Percentiles rank a stretch among this genome's conserved stretches.
Conservation (phyloP, 2,797 vertebrate species). For the Ciconia nigra region DNA sequence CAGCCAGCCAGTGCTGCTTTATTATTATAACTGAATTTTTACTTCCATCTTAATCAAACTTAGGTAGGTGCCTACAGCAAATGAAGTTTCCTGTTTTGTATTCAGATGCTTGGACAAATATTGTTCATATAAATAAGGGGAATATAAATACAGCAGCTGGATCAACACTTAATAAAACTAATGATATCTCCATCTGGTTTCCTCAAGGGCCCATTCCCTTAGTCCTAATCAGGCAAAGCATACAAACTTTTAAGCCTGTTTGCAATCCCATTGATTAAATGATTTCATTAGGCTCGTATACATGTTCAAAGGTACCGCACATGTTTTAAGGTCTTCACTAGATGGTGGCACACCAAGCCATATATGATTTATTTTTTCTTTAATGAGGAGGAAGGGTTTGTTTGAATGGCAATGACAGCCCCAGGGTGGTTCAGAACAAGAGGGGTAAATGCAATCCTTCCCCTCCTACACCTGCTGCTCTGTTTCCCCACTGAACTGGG, state of each 20-base stretch:
- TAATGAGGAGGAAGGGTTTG: neutral
- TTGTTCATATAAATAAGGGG: slow-evolving; percentile 45
- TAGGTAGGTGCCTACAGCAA: slow-evolving; percentile 12
- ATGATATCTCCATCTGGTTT: slow-evolving; percentile 53
- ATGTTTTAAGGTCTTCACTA: neutral
- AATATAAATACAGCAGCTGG: slow-evolving; percentile 55
- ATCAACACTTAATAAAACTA: slow-evolving; percentile 64
- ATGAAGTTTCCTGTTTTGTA: slow-evolving; percentile 13
- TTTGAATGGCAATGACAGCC: neutral
- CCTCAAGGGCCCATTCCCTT: slow-evolving; percentile 43
- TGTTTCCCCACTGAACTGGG: neutral
- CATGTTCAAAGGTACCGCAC: neutral
- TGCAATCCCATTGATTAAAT: slow-evolving; percentile 42
- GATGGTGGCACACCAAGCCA: neutral
- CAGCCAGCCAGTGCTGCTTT: neutral
- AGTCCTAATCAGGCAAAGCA: slow-evolving; percentile 51
- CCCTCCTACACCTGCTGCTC: neutral
- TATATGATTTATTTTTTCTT: neutral
- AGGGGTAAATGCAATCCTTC: neutral
- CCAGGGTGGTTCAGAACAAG: neutral
- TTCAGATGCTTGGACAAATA: slow-evolving; percentile 55
- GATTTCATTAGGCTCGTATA: slow-evolving; percentile 43
- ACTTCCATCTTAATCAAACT: slow-evolving; percentile 42
- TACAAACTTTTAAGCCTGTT: slow-evolving; percentile 48
- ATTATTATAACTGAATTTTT: neutral